These are phyloP conservation scores for Drosophila sechellia DNA, from an alignment of 1,140 invertebrate genomes.

Conservation along the genomic window DNA sequence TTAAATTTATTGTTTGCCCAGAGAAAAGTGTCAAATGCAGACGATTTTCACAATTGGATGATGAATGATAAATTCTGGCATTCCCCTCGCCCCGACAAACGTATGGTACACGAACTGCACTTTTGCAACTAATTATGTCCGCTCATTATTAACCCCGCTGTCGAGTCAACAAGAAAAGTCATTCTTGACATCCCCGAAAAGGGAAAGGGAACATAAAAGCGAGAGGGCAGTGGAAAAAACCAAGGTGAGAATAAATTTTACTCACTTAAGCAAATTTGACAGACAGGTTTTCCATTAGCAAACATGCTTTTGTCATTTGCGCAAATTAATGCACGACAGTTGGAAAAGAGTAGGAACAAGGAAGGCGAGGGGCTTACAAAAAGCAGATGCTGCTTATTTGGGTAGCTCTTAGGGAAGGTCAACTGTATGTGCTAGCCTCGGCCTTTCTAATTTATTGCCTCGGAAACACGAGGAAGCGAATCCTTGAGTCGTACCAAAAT, in stretches of 20 bases:
- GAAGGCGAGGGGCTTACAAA: slow-evolving; percentile 1
- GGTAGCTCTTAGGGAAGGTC: slow-evolving; percentile 25
- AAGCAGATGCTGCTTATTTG: slow-evolving; percentile 33
- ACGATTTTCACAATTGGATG: slow-evolving; percentile 57
- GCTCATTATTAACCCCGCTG: slow-evolving; percentile 70
- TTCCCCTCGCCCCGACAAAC: slow-evolving; percentile 12
- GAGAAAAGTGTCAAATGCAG: slow-evolving; percentile 68
- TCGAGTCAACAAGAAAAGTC: slow-evolving; percentile 49
- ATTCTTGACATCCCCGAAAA: slow-evolving; percentile 10
- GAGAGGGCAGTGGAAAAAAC: slow-evolving; percentile 18
- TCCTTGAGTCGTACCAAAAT: too few species aligned
- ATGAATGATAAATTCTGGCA: slow-evolving; percentile 34
- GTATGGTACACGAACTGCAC: slow-evolving; percentile 28
- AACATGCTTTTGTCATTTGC: slow-evolving; percentile 81
- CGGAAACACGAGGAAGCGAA: neutral
- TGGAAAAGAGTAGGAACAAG: neutral
- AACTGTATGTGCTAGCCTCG: slow-evolving; percentile 17
- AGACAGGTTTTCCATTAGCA: slow-evolving; percentile 77
- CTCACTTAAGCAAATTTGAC: slow-evolving; percentile 72
- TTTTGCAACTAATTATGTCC: slow-evolving; percentile 67
- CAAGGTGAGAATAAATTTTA: slow-evolving; percentile 69
- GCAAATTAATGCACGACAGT: slow-evolving; percentile 70
- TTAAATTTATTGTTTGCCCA: slow-evolving; percentile 70
- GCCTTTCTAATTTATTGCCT: slow-evolving; percentile 31
- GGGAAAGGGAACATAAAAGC: neutral